Percentiles rank a stretch among this genome's conserved stretches.
These are phyloP conservation scores for Eledone cirrhosa DNA, from an alignment of 2,888 invertebrate species.

Conservation along the genomic window DNA sequence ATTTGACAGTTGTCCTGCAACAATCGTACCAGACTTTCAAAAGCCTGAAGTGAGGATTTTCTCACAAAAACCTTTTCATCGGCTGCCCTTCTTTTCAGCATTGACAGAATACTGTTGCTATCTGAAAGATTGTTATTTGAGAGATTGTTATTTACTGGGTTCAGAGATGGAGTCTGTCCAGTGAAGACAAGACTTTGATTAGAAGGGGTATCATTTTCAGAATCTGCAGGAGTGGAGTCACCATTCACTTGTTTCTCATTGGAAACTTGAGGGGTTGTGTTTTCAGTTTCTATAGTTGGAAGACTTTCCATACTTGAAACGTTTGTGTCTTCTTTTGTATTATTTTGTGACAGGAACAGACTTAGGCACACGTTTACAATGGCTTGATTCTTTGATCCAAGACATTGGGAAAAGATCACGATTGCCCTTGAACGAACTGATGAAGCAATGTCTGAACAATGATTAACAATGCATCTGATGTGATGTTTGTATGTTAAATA, in stretches of 20 bases:
- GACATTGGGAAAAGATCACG: slow-evolving; percentile 71
- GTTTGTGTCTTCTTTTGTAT: slow-evolving; percentile 30
- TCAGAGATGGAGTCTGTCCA: slow-evolving; percentile 9
- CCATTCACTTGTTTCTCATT: slow-evolving; percentile 26
- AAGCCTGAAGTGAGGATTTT: slow-evolving; percentile 68
- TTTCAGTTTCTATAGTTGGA: slow-evolving; percentile 40
- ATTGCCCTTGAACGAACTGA: slow-evolving; percentile 74
- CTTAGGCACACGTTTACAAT: slow-evolving; percentile 48
- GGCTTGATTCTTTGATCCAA: slow-evolving; percentile 48
- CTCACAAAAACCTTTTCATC: slow-evolving; percentile 72
- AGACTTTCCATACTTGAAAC: slow-evolving; percentile 53
- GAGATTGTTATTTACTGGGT: neutral
- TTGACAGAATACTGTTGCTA: slow-evolving; percentile 59
- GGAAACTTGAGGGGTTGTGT: slow-evolving; percentile 30
- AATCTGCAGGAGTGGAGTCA: neutral
- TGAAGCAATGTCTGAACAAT: slow-evolving; percentile 62
- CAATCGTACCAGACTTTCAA: slow-evolving; percentile 65
- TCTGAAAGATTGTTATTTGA: slow-evolving; percentile 37
- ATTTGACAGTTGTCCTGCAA: slow-evolving; percentile 42
- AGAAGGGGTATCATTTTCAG: slow-evolving; percentile 29
- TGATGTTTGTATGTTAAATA: slow-evolving; percentile 47
- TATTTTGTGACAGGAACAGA: slow-evolving; percentile 54
- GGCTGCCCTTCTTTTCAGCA: slow-evolving; percentile 68
- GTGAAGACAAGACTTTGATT: slow-evolving; percentile 9
- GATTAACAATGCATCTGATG: slow-evolving; percentile 51